Evolutionary conservation across 92 coral and sea anemone genomes (phyloP).

Genomic region (Paramuricea clavata): DNA sequence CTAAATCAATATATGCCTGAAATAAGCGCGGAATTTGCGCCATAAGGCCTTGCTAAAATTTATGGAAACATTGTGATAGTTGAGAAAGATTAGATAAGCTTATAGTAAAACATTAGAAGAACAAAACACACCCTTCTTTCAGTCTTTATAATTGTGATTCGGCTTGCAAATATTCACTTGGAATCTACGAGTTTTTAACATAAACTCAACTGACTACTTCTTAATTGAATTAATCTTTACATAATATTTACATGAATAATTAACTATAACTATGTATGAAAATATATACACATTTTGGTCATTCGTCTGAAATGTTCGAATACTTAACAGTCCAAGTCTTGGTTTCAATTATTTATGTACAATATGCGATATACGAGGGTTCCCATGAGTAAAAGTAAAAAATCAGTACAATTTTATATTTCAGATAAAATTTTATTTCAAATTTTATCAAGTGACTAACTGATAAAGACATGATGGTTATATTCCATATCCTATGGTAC

Average conservation of each 20-base stretch:
- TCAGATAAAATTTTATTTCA: no score
- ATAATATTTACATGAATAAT: constrained; percentile 1
- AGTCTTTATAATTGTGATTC: not conserved
- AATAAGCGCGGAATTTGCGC: no score
- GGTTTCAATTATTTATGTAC: constrained; percentile 8
- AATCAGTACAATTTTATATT: not conserved
- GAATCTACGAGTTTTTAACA: not conserved
- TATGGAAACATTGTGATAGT: not conserved
- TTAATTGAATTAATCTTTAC: not conserved
- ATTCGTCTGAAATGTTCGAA: not conserved
- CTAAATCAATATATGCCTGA: no score
- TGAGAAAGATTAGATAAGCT: no score
- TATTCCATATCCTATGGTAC: no score
- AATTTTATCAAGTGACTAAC: no score
- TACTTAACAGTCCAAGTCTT: not conserved
- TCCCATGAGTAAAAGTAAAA: not conserved
- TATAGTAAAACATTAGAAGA: no score
- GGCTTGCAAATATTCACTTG: not conserved
- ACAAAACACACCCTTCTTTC: not conserved
- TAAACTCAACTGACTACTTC: not conserved
- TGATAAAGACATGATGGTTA: not conserved
- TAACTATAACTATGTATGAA: constrained; percentile 17
- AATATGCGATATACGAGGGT: not conserved
- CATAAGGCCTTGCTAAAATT: not conserved
- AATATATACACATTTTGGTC: not conserved